Evolutionary conservation across 1,140 invertebrate genomes (phyloP), one percentile per base, ranked within the genome.

Genomic region (Trichonephila clavipes): DNA sequence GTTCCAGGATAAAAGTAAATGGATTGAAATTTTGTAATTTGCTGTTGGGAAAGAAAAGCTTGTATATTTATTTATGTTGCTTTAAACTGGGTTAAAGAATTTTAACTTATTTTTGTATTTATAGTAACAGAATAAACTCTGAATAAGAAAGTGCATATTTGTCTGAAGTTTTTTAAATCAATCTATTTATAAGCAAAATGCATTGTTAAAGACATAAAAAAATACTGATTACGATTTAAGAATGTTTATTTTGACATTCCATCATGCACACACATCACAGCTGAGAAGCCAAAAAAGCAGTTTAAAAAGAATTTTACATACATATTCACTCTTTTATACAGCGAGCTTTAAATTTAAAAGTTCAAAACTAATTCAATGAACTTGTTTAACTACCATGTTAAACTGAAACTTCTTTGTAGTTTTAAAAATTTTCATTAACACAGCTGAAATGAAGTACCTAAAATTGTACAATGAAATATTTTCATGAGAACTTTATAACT

Each of bases 201-300:
- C 34, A 40, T 40, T 40, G 34, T 51, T 24, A 90, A 61, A 81
- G 16, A 82, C 34, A 24, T 34, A 8, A 86, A 66, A 72, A 58
- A 34, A 16, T 5, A 44, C 7, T 8, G 85, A 3, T 21, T 21
- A 92, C 58, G 86, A 88, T 93, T 88, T 64, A 82, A 93, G 86
- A 93, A 93, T 88, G 92, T 93, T 93, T 93, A 93, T 93, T 89
- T 93, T 77, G 61, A 93, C 92, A 81, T 93, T 88, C 92, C n/a
- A 51, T 93, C 92, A 93, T 93, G 92, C 92, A 88, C 86, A 93
- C 92, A 93, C 92, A 93, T 93, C 92, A 93, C 92, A 93, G 92
- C 92, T 93, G 85, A 87, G 86, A 88, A 93, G 92, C 92, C 86
- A 81, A 93, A 92, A 88, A 88, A 93, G 92, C 92, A 87, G 92